Conservation (phyloP, 2,113 vertebrate species). For the Ageneiosus marmoratus region DNA sequence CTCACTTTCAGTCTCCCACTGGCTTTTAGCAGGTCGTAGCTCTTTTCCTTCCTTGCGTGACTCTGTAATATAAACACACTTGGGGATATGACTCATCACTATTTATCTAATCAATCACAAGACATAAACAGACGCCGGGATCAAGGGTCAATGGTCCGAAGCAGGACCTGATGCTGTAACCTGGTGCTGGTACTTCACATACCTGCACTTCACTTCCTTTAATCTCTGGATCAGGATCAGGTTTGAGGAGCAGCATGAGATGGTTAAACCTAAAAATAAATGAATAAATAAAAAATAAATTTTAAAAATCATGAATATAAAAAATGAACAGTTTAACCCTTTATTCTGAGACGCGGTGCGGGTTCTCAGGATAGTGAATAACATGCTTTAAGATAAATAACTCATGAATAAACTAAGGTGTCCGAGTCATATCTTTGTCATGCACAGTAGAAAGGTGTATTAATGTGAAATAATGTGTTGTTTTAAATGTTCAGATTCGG, state of each 20-base stretch:
- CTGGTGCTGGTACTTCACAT: conserved; percentile 29
- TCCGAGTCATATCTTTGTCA: background rate
- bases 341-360: background rate
- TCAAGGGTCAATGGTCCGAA: conserved; percentile 65
- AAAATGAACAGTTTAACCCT: background rate
- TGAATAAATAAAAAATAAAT: background rate
- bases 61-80: conserved; percentile 72
- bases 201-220: conserved; percentile 15
- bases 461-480: background rate
- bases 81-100: conserved; percentile 74
- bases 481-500: conserved; percentile 28
- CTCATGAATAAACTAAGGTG: background rate
- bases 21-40: conserved; percentile 73
- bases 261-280: background rate
- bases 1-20: conserved; percentile 66
- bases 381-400: background rate
- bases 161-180: conserved; percentile 26
- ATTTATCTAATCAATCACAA: conserved; percentile 73
- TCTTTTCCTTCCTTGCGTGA: conserved; percentile 79
- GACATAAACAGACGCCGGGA: conserved; percentile 73
- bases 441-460: background rate
- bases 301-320: background rate
- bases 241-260: background rate
- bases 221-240: conserved; percentile 15
- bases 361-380: background rate